Conservation (phyloP, 2,113 vertebrate genomes). For the Bos javanicus region DNA sequence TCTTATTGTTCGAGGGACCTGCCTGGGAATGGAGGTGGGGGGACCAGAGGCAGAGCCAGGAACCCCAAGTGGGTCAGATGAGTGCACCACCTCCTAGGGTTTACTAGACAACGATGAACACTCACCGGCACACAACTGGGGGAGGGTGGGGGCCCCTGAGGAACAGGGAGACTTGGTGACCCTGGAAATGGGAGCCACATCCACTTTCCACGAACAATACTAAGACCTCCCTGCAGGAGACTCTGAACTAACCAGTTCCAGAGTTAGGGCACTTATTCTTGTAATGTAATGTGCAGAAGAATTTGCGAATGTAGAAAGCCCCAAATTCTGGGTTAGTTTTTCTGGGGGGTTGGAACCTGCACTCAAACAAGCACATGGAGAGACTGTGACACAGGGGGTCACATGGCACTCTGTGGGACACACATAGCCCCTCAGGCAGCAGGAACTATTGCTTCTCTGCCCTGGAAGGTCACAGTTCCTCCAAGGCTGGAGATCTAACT, state of each 20-base stretch:
- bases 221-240: background rate
- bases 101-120: background rate
- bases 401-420: accelerated
- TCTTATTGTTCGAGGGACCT: background rate
- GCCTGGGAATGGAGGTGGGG: background rate
- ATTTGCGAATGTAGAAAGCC: background rate
- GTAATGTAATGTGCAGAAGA: background rate
- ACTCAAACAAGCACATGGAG: background rate
- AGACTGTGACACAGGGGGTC: background rate
- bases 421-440: background rate
- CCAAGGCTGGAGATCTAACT: background rate
- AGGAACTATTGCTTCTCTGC: accelerated
- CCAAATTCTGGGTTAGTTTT: background rate
- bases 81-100: background rate
- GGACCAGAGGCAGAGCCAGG: background rate
- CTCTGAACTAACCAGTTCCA: background rate
- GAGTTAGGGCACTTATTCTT: background rate
- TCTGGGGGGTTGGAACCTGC: background rate
- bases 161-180: background rate
- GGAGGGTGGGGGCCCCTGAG: background rate
- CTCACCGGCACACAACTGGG: accelerated
- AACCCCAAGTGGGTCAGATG: background rate
- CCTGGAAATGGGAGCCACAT: background rate
- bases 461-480: background rate
- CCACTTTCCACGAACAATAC: background rate